Base-by-base conservation (phyloP, 1,140 invertebrate genomes). In the Uloborus diversus region DNA sequence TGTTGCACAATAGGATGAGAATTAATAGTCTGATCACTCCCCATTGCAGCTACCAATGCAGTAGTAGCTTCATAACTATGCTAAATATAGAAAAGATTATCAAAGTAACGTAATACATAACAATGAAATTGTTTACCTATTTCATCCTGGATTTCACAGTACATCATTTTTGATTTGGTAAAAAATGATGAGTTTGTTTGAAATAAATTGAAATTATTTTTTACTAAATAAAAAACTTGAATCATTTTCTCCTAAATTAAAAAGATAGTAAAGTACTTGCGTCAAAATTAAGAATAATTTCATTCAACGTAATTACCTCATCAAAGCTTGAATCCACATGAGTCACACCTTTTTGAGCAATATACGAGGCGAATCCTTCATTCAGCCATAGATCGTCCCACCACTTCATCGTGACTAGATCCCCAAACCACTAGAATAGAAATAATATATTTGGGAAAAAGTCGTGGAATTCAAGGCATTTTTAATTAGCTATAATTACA, bases 311-410 rank as follows among this genome's bases (percentile, higher is more conserved):
- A 42, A 66, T 57, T 53, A 62, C 66, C 90, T 95, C 92, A 84
- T 93, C 90, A 93, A 94, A 96, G 20, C 93, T 90, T 2, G 92
- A 90, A 84, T 94, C 89, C 57, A 92, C 89, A 20, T 88, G 86
- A 84, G 92, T 87, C 3, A 92, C 87, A 49, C 92, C 92, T 87
- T 94, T 94, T 81, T 91, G 94, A 85, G 93, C 90, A 87, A 96
- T 92, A 84, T 92, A 97, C 2, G 90, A 91, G 11, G 95, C 95
- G 84, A 97, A 96, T 3, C 95, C 94, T 88, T 96, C 94, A 85
- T 96, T 96, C 11, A 96, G 87, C 94, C 94, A 97, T 0, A 97
- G 87, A 86, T 97, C 94, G 84, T 93, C 92, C 95, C 95, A 97
- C 94, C 95, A 97, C 82, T 92, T 81, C 83, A 84, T 84, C 0